Evolutionary conservation across 2,888 invertebrate genomes (phyloP).

Genomic region (Thumatha senex): DNA sequence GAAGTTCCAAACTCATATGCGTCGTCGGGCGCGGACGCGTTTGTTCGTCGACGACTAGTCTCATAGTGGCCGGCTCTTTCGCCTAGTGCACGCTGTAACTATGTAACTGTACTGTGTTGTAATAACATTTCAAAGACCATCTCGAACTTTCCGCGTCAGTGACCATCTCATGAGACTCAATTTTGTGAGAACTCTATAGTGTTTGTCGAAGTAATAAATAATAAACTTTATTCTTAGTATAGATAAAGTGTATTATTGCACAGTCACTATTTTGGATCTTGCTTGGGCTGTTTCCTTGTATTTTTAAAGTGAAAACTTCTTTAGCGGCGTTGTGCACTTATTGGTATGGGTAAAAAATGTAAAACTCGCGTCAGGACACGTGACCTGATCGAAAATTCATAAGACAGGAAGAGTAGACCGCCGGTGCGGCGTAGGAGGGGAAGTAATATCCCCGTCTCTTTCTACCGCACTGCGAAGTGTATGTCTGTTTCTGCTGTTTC

Average conservation of each 20-base stretch:
- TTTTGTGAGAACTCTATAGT: slow-evolving; percentile 6
- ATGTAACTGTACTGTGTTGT: slow-evolving; percentile 24
- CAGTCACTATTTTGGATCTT: slow-evolving; percentile 54
- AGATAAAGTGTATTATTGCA: slow-evolving; percentile 52
- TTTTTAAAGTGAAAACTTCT: no score
- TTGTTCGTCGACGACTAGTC: slow-evolving; percentile 66
- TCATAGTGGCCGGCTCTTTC: slow-evolving; percentile 43
- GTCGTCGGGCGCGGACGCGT: slow-evolving; percentile 73
- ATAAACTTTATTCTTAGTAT: slow-evolving; percentile 18
- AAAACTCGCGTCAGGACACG: no score
- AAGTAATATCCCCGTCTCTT: no score
- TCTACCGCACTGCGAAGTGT: no score
- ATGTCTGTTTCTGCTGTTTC: no score
- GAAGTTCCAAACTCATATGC: slow-evolving; percentile 73
- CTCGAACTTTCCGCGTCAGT: slow-evolving; percentile 34
- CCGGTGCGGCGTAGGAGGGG: no score
- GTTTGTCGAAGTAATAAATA: slow-evolving; percentile 23
- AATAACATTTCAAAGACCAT: slow-evolving; percentile 23
- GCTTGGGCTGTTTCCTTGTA: slow-evolving; percentile 58
- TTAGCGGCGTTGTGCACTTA: no score
- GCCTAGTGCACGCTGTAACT: no score
- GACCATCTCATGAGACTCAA: slow-evolving; percentile 28
- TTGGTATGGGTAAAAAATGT: no score
- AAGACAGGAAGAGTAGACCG: no score
- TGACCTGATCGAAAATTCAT: no score